phyloP scores from a whole-genome alignment of 1,140 invertebrate genomes.

The Monochamus saltuarius region DNA sequence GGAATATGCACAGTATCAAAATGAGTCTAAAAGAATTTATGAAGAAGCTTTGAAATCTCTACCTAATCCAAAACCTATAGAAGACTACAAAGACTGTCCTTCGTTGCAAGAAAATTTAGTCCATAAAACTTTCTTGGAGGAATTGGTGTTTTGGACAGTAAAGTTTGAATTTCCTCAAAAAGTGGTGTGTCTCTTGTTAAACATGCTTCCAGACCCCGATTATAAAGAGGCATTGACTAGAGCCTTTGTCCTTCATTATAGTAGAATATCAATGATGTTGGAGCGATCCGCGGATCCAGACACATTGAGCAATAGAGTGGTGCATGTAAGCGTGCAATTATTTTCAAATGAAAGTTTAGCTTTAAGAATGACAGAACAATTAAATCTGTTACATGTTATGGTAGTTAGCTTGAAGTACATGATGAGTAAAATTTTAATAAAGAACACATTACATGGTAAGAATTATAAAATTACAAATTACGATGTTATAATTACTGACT shows the following conservation, averaged over 20 bases:
- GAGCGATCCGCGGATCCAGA: conserved; percentile 84
- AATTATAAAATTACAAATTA: conserved; percentile 2
- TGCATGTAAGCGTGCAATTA: conserved; percentile 94
- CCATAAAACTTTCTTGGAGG: conserved; percentile 89
- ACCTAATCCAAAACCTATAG: conserved; percentile 77
- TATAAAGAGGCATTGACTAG: conserved; percentile 74
- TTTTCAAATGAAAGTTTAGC: conserved; percentile 93
- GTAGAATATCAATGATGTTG: conserved; percentile 87
- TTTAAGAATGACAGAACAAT: conserved; percentile 84
- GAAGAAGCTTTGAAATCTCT: conserved; percentile 75
- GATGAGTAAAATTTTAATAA: conserved; percentile 88
- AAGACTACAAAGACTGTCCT: conserved; percentile 77
- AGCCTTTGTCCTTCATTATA: conserved; percentile 95
- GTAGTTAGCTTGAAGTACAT: conserved; percentile 90
- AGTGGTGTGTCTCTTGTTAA: conserved; percentile 91
- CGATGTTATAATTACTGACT: neutral
- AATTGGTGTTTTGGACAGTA: conserved; percentile 97
- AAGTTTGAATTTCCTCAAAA: conserved; percentile 97
- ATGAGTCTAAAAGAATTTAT: conserved; percentile 73
- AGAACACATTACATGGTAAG: conserved; percentile 81
- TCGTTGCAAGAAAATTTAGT: conserved; percentile 75
- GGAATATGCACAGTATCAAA: conserved; percentile 72
- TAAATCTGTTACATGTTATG: conserved; percentile 91
- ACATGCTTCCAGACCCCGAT: conserved; percentile 91
- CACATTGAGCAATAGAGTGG: conserved; percentile 90